Conservation (phyloP, 2,888 invertebrate species). For the Himalopsyche kuldschensis region DNA sequence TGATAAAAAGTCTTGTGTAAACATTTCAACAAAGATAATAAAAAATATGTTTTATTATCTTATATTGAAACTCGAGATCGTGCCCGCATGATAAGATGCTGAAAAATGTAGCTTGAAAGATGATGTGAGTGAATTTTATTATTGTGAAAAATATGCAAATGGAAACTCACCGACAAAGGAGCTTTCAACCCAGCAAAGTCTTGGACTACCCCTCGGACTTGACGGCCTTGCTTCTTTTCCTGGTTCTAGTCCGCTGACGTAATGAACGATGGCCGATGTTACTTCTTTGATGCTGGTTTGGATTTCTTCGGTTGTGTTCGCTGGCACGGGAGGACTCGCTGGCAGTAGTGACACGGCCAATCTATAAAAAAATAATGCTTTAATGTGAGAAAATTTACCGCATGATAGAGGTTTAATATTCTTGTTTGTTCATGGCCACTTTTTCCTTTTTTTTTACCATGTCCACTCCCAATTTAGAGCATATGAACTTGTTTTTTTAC, state of each 20-base stretch:
- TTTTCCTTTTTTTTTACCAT: no score
- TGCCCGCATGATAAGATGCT: no score
- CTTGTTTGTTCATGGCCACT: no score
- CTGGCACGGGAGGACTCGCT: slow-evolving; percentile 48
- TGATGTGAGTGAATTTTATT: not conserved
- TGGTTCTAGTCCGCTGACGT: slow-evolving; percentile 74
- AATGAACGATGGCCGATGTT: slow-evolving; percentile 90
- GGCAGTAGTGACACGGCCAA: slow-evolving; percentile 69
- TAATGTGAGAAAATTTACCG: no score
- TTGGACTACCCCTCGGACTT: slow-evolving; percentile 66
- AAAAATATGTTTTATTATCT: no score
- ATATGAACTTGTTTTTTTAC: no score
- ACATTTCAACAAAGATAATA: no score
- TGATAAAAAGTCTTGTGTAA: no score
- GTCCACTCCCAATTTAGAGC: no score
- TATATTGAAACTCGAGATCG: no score
- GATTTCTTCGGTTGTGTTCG: slow-evolving; percentile 67
- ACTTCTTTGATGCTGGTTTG: slow-evolving; percentile 89
- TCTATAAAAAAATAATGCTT: slow-evolving; percentile 48
- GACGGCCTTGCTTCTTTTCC: slow-evolving; percentile 53
- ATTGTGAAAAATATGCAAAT: not conserved
- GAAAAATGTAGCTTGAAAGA: no score
- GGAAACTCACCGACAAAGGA: slow-evolving; percentile 74
- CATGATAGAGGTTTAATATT: no score
- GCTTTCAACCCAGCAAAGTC: slow-evolving; percentile 88